Percentiles rank a stretch among this genome's conserved stretches.
phyloP scores from a whole-genome alignment of 1,140 invertebrate genomes.

The Halesus radiatus region DNA sequence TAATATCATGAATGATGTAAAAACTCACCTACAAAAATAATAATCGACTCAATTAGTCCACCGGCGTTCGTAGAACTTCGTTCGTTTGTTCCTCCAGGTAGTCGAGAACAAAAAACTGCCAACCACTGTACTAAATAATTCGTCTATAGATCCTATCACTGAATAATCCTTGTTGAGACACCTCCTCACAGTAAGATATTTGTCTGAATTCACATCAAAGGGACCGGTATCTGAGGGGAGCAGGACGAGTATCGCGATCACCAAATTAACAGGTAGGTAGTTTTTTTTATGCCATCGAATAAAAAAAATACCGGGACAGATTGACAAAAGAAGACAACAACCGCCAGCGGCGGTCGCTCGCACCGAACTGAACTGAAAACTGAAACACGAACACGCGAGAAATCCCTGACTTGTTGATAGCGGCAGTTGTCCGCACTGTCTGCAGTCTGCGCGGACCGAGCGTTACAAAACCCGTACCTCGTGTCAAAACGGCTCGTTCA shows the following conservation, averaged over 20 bases:
- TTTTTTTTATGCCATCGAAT: background rate
- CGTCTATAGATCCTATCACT: background rate
- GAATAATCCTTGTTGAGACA: conserved; percentile 12
- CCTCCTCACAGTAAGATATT: conserved; percentile 19
- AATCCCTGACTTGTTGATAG: conserved; percentile 4
- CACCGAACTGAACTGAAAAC: conserved; percentile 6
- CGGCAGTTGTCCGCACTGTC: background rate
- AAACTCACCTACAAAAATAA: conserved; percentile 2
- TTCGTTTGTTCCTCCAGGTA: conserved; percentile 27
- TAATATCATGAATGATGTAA: background rate
- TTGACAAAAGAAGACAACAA: conserved; percentile 1
- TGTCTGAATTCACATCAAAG: conserved; percentile 24
- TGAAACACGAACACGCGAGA: background rate
- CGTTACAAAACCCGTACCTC: background rate
- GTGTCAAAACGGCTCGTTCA: background rate
- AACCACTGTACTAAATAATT: conserved; percentile 28
- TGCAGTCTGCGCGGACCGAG: background rate
- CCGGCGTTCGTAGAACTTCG: conserved; percentile 5
- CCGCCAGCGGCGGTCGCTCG: conserved; percentile 32
- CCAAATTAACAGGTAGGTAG: conserved; percentile 23
- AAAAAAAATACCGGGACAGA: background rate
- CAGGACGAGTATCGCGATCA: conserved; percentile 6
- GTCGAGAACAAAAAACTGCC: conserved; percentile 34
- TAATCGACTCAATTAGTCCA: background rate
- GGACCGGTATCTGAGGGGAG: background rate